Conservation (phyloP, 1,140 invertebrate genomes). For the Drosophila gunungcola region DNA sequence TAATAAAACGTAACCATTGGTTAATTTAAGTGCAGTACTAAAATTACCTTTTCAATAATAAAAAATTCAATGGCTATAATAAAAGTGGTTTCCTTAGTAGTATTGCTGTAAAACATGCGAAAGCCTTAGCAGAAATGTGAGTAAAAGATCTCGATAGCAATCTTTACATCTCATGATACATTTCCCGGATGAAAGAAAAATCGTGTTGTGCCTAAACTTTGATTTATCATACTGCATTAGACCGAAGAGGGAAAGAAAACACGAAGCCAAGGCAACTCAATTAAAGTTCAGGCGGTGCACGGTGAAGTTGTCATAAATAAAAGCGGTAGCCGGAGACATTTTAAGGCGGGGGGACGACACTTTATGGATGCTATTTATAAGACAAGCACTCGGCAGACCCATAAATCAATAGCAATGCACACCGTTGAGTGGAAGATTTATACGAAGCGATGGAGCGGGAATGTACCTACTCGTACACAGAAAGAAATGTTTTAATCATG, state of each 20-base stretch:
- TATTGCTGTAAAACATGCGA: not conserved
- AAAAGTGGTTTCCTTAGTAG: not conserved
- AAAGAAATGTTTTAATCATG: not conserved
- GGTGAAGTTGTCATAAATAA: slow-evolving; percentile 37
- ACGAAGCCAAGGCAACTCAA: slow-evolving; percentile 23
- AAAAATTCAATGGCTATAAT: not conserved
- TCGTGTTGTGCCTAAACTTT: slow-evolving; percentile 16
- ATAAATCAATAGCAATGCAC: slow-evolving; percentile 22
- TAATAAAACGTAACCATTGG: too few relatives aligned
- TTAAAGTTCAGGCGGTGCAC: slow-evolving; percentile 26
- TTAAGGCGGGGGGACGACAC: slow-evolving; percentile 18
- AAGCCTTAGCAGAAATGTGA: not conserved
- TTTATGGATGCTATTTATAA: slow-evolving; percentile 43
- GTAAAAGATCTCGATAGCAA: not conserved
- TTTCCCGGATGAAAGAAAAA: slow-evolving; percentile 17
- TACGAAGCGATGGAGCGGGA: slow-evolving; percentile 16
- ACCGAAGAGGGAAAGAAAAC: not conserved
- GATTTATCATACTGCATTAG: slow-evolving; percentile 17
- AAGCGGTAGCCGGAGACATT: slow-evolving; percentile 30
- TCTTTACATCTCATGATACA: not conserved
- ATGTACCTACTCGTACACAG: slow-evolving; percentile 20
- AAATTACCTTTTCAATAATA: too few relatives aligned
- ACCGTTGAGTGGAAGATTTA: slow-evolving; percentile 55
- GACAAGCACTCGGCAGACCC: slow-evolving; percentile 21
- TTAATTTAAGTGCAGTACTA: too few relatives aligned